Base-by-base conservation (phyloP, 2,797 vertebrate species). In the Enteromius paludinosus region DNA sequence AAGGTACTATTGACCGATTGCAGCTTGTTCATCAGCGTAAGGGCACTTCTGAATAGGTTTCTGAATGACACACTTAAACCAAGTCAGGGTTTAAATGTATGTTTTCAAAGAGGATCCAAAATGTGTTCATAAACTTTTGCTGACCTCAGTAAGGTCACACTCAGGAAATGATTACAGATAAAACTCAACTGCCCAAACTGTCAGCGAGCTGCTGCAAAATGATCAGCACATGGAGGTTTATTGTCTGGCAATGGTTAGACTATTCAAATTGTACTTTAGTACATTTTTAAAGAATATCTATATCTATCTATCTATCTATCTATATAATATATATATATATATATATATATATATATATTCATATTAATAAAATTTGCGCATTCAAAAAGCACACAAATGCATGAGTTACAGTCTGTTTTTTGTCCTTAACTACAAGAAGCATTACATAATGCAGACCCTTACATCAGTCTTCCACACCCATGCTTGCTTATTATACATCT, bases 391-490 rank as follows among this genome's bases (percentile, higher is more conserved):
- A 9, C 3, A 15, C 66, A 25, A 45, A 45, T 17, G 41, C 41
- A 28, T 30, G 47, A 17, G 23, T 30, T 65, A 65, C 64, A 38
- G 33, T 69, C 14, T 70, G 41, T 70, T 70, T 47, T 30, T 43
- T 47, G 25, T 71, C 11, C 10, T n/a, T 54, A 23, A 43, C 10
- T 10, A 5, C 33, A 38, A 59, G 43, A 7, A 23, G 9, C 41
- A 54, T 74, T 64, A 38, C 59, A 49, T 72, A 62, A 64, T 52
- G 38, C 28, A 78, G 30, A 52, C 17, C 18, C n/a, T 28, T 65
- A 15, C 70, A 65, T 74, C 12, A 43, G 6, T 74, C 52, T 7
- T 52, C 47, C 28, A 73, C 43, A 54, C n/a, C 45, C 45, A 66
- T 17, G n/a, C 5, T 15, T 65, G 56, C 43, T 15, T 73, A 65